phyloP scores from a whole-genome alignment of 2,888 invertebrate species.

The Taenaris catops region DNA sequence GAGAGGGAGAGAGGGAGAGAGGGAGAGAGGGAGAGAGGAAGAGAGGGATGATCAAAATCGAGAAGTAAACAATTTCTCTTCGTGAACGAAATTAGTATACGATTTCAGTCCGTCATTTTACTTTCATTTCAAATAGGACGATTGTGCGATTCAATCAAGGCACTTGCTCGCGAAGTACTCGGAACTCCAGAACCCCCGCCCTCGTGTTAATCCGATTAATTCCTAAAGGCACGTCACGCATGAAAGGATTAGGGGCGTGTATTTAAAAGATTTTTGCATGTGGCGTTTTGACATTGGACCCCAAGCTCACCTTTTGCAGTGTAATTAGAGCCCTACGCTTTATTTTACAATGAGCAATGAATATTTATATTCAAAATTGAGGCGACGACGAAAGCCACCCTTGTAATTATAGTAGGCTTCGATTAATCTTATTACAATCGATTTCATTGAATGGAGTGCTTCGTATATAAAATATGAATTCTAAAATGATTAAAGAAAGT shows the following conservation, averaged over 20 bases:
- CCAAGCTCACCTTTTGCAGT: slow-evolving; percentile 43
- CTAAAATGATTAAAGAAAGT: too few relatives aligned
- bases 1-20: too few relatives aligned
- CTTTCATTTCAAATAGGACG: slow-evolving; percentile 6
- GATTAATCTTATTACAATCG: slow-evolving; percentile 3
- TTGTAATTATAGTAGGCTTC: background rate
- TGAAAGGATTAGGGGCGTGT: slow-evolving; percentile 42
- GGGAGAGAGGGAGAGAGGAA: too few relatives aligned
- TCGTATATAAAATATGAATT: too few relatives aligned
- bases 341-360: slow-evolving; percentile 63
- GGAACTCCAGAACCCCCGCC: slow-evolving; percentile 32
- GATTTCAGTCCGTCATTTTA: slow-evolving; percentile 16
- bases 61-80: too few relatives aligned
- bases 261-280: slow-evolving; percentile 64
- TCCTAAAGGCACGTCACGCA: slow-evolving; percentile 50
- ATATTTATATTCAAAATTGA: slow-evolving; percentile 60
- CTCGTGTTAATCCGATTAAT: slow-evolving; percentile 63
- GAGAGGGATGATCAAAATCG: too few relatives aligned
- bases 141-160: slow-evolving; percentile 17
- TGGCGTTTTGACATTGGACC: slow-evolving; percentile 51
- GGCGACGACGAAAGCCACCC: slow-evolving; percentile 6
- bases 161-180: slow-evolving; percentile 19
- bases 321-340: slow-evolving; percentile 51
- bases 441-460: slow-evolving; percentile 4
- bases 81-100: slow-evolving; percentile 1